Base-by-base conservation (phyloP, 1,140 invertebrate genomes). In the Heliothis virescens region DNA sequence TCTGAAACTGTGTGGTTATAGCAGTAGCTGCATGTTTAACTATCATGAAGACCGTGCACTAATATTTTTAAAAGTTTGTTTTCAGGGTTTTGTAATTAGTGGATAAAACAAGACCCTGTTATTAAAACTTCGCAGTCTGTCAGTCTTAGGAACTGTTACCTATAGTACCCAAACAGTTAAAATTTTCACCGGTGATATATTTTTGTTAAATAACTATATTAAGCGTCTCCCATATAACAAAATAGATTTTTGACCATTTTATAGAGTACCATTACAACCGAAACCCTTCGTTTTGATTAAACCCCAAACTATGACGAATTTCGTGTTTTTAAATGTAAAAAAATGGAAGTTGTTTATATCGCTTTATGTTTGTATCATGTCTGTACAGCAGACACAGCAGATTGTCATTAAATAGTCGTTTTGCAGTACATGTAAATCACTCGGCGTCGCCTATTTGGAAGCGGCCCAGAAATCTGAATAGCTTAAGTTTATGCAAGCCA, bases 381-480 rank as follows among this genome's bases (percentile, higher is more conserved):
- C 63, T 21, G 63, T 67, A 16, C 63, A 67, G 41, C 12, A 67
- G 63, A 21, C 41, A 67, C 41, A 18, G 69, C 18, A 73, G 71
- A 73, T 60, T 77, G 60, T 73, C 78, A 77, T 79, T 79, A 81
- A 81, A 83, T 81, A 78, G 74, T 82, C 79, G 62, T 82, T 82
- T 85, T 80, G 75, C 59, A 80, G 80, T 83, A 65, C 29, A 80
- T 83, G 72, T 81, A 85, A 85, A 80, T 83, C 76, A 82, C 79
- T 84, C 65, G 78, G 53, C 60, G 15, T 71, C 73, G 62, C 26
- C 60, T 72, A 79, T 76, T 87, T 87, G 84, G 84, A 85, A 57
- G 7, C 76, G 18, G 21, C 78, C 84, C 84, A 85, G 82, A 80
- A 84, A 73, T 81, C 34, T 73, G 65, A 80, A 74, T 48, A 76